A percentile compares a stretch with the other conserved stretches of the same genome.
Conservation (phyloP, 2,888 invertebrate species). For the Nowickia ferox region DNA sequence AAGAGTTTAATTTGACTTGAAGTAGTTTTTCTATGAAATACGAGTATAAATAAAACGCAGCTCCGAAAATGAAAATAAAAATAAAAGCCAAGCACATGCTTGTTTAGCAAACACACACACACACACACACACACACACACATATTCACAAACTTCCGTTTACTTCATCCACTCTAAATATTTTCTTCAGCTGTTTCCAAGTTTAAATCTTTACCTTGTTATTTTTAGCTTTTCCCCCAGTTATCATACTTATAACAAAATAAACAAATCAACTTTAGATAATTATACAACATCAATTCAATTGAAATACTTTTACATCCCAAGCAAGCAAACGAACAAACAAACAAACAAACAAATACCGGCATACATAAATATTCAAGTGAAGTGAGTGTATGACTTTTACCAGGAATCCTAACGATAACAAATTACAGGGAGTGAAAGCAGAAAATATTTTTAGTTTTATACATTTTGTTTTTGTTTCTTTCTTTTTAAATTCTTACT, state of each 20-base stretch:
- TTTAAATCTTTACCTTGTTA: conserved; percentile 16
- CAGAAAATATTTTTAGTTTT: conserved; percentile 27
- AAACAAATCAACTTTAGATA: conserved; percentile 81
- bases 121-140: not conserved
- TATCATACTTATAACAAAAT: conserved; percentile 74
- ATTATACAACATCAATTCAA: conserved; percentile 81
- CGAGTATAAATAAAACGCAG: conserved; percentile 44
- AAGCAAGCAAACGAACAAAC: not conserved
- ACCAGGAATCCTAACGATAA: conserved; percentile 24
- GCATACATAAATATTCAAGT: not conserved
- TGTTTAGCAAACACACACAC: not conserved
- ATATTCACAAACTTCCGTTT: not conserved
- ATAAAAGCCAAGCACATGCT: not conserved
- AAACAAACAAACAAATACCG: not conserved
- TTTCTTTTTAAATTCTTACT: not conserved
- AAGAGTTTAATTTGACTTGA: conserved; percentile 57
- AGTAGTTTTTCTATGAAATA: conserved; percentile 40
- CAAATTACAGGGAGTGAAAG: conserved; percentile 29
- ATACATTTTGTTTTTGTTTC: conserved; percentile 2
- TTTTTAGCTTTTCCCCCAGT: conserved; percentile 19
- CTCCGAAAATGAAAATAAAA: conserved; percentile 16
- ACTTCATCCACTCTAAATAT: conserved; percentile 4
- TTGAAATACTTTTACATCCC: conserved; percentile 66
- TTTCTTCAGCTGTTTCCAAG: conserved; percentile 3
- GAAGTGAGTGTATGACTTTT: not conserved